Percentiles rank a stretch among this genome's conserved stretches.
phyloP scores from a whole-genome alignment of 1,140 invertebrate genomes.

The Neotoxoptera formosana region DNA sequence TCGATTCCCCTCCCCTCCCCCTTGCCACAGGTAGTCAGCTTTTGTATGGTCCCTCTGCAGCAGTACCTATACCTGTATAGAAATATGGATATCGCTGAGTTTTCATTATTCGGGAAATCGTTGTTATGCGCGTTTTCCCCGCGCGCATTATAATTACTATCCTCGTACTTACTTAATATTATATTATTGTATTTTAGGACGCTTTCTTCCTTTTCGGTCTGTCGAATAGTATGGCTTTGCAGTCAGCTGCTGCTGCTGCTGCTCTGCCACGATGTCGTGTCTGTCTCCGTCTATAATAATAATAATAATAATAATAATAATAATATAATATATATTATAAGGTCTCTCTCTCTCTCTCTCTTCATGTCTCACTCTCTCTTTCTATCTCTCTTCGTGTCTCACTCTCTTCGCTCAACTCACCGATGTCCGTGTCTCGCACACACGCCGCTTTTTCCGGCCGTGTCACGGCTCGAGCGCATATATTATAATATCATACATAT shows the following conservation, averaged over 20 bases:
- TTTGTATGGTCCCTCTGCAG: not conserved
- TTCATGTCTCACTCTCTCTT: not conserved
- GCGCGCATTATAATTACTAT: not conserved
- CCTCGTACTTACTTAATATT: too few species aligned
- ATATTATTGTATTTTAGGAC: too few species aligned
- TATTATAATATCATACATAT: not conserved
- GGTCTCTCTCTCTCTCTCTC: not conserved
- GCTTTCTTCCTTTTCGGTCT: not conserved
- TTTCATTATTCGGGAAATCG: not conserved
- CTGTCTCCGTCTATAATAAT: not conserved
- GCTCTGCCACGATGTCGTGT: not conserved
- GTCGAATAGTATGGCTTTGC: not conserved
- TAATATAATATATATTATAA: not conserved
- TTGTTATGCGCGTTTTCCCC: not conserved
- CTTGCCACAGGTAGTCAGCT: too few species aligned
- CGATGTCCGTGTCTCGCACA: not conserved
- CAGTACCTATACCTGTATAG: not conserved
- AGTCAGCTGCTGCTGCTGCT: too few species aligned
- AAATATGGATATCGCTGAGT: not conserved
- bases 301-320: not conserved
- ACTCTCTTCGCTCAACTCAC: not conserved
- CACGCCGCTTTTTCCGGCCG: not conserved
- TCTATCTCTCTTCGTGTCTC: not conserved
- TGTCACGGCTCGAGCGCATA: not conserved
- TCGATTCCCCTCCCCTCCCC: not conserved